phyloP scores from a whole-genome alignment of 2,888 invertebrate species.

The Anorthoa munda region DNA sequence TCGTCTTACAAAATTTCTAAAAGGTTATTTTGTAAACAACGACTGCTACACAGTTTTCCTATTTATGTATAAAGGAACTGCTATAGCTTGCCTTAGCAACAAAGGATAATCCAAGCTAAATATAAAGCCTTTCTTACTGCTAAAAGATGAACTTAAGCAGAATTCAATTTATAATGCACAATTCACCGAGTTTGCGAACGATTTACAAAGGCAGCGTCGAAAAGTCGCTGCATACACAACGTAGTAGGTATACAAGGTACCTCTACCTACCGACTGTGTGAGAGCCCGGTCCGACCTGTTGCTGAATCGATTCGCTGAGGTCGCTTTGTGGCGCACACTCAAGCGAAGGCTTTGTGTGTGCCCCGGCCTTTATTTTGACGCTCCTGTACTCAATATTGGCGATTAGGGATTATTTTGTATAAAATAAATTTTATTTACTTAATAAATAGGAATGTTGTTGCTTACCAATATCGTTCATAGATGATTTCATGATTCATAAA shows the following conservation, averaged over 20 bases:
- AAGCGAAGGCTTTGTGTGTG: conserved; percentile 67
- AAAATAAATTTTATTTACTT: neutral
- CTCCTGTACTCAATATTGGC: conserved; percentile 46
- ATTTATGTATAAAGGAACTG: neutral
- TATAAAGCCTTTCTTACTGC: conserved; percentile 13
- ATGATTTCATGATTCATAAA: neutral
- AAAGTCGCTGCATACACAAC: conserved; percentile 55
- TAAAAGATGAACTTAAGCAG: conserved; percentile 23
- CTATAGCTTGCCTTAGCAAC: neutral
- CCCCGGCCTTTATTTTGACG: conserved; percentile 63
- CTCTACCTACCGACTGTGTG: conserved; percentile 41
- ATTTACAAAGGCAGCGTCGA: conserved; percentile 58
- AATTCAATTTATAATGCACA: conserved; percentile 47
- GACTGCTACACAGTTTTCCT: neutral
- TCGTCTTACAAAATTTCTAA: neutral
- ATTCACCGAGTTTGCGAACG: conserved; percentile 41
- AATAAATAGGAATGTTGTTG: neutral
- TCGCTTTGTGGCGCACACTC: conserved; percentile 77
- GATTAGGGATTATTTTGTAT: conserved; percentile 29
- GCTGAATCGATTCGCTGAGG: conserved; percentile 83
- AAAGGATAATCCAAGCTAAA: conserved; percentile 15
- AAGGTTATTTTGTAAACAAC: neutral
- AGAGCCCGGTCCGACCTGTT: conserved; percentile 80
- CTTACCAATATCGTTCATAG: neutral
- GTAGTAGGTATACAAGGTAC: conserved; percentile 49